A percentile compares a stretch with the other conserved stretches of the same genome.
Conservation (phyloP, 2,888 invertebrate species). For the Catocala sponsa region DNA sequence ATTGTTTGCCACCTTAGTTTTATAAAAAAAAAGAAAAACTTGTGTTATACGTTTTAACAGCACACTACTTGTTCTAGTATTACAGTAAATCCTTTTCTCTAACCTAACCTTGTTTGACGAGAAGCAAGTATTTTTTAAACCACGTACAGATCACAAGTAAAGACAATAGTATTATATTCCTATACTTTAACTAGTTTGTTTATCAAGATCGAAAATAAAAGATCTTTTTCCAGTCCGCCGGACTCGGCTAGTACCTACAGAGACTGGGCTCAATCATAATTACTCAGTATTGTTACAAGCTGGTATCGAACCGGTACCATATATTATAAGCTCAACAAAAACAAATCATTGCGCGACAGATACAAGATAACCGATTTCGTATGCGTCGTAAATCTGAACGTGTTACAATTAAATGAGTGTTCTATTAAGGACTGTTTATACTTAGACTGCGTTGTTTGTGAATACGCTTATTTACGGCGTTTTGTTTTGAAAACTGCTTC, state of each 20-base stretch:
- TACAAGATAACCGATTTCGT: conserved; percentile 74
- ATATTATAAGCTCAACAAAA: conserved; percentile 68
- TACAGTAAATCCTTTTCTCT: too few species aligned
- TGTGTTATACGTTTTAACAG: too few species aligned
- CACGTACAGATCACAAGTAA: too few species aligned
- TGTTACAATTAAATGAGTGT: conserved; percentile 74
- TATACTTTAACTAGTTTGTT: too few species aligned
- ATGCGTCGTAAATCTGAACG: conserved; percentile 72
- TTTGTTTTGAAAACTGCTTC: neutral
- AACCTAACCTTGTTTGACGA: too few species aligned
- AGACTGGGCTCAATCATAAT: conserved; percentile 46
- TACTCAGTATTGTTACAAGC: conserved; percentile 51
- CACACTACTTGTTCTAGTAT: too few species aligned
- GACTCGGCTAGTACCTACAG: neutral
- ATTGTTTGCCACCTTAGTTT: too few species aligned
- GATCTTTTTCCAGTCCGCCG: neutral
- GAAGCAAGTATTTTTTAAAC: too few species aligned
- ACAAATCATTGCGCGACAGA: conserved; percentile 71
- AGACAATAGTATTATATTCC: too few species aligned
- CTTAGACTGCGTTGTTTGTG: conserved; percentile 15
- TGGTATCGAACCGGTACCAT: conserved; percentile 48
- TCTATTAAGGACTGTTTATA: conserved; percentile 48
- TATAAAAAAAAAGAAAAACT: too few species aligned
- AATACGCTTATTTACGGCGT: neutral
- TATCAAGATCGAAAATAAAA: too few species aligned